Base-by-base conservation (phyloP, 2,797 vertebrate genomes). In the Eupleurogrammus muticus region DNA sequence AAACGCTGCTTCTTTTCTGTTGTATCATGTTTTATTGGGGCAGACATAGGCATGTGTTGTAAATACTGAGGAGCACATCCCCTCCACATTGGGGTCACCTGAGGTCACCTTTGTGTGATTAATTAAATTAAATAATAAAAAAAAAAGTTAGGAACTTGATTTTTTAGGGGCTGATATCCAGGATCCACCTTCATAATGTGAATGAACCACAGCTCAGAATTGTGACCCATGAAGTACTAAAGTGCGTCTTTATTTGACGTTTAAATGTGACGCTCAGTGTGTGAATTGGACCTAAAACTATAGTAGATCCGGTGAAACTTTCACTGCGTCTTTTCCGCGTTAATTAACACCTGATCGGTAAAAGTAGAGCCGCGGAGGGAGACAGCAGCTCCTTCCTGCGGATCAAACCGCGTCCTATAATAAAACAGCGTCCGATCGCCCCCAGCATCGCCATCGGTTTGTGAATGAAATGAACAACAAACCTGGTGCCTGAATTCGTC, bases 401-500 rank as follows among this genome's bases (percentile, higher is more conserved):
- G 12, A 7, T 12, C 2, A 42, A 12, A 5, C 6, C 6, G 14
- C 4, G 3, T 75, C 5, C 3, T n/a, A 20, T 3, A n/a, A 14
- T 4, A 5, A 2, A 51, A 21, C 55, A 62, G 24, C 9, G 20
- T 13, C 42, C 7, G 7, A 2, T 5, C 8, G 61, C 47, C 28
- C 28, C 49, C 48, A 28, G 17, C n/a, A 53, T 23, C 51, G 56
- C 44, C 13, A 49, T 3, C 1, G 23, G 24, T 14, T 11, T 24
- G 38, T 28, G 14, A 67, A 52, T 40, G 44, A 77, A 62, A 60
- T 21, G n/a, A 7, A 53, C 52, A 9, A 72, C 77, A 23, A 56
- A 67, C 73, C 62, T 72, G 64, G 24, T 10, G 76, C 65, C 66
- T 72, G 64, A 32, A 12, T 77, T 63, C 66, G 52, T 42, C 46